phyloP scores from a whole-genome alignment of 2,797 vertebrate genomes.

The Sebastes hubbsi region DNA sequence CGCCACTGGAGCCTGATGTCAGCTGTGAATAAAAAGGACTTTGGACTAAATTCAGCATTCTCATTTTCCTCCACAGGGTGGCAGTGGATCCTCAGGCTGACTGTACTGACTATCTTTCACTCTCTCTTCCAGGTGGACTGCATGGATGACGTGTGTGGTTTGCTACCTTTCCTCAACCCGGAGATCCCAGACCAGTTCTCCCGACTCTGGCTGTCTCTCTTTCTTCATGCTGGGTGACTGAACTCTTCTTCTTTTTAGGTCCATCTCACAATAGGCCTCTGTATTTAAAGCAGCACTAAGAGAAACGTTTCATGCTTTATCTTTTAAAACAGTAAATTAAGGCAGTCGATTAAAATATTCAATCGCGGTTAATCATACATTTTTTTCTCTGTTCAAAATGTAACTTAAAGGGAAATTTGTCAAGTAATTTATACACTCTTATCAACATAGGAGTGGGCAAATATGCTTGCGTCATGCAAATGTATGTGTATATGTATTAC shows the following conservation, averaged over 20 bases:
- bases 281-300: background rate
- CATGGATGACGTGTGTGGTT: conserved; percentile 97
- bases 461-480: too few relatives aligned
- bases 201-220: conserved; percentile 96
- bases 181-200: conserved; percentile 98
- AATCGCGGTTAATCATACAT: too few relatives aligned
- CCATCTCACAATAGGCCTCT: background rate
- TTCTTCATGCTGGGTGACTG: conserved; percentile 94
- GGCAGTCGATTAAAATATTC: too few relatives aligned
- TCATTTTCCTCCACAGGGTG: conserved; percentile 5
- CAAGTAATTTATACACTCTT: too few relatives aligned
- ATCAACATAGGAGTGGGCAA: too few relatives aligned
- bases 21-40: fast-evolving
- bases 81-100: background rate
- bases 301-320: background rate
- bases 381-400: too few relatives aligned
- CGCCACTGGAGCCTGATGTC: conserved; percentile 1
- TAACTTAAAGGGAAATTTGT: too few relatives aligned
- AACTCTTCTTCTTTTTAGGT: background rate
- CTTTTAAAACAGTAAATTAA: background rate
- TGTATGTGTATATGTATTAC: too few relatives aligned
- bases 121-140: conserved; percentile 89
- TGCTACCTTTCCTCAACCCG: conserved; percentile 96
- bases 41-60: background rate
- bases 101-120: background rate